Conservation (phyloP, 2,797 vertebrate genomes). For the Lepilemur septentrionalis region DNA sequence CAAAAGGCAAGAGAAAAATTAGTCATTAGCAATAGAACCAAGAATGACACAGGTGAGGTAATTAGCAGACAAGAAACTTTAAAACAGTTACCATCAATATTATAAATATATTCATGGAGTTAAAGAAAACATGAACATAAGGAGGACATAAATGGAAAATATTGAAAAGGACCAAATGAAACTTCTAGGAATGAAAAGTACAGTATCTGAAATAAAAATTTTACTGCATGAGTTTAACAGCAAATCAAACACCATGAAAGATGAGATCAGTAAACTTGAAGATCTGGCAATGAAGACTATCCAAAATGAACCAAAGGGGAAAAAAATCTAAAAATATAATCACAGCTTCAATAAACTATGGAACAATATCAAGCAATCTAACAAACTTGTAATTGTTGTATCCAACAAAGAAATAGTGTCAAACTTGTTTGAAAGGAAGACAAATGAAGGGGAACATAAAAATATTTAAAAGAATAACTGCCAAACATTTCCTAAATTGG, state of each 20-base stretch:
- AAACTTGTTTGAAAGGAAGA: neutral
- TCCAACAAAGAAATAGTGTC: neutral
- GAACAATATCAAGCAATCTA: neutral
- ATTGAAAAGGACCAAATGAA: neutral
- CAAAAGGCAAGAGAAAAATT: neutral
- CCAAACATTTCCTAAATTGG: neutral
- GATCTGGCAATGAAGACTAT: neutral
- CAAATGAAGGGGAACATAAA: neutral
- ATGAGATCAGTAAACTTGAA: neutral
- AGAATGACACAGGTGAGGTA: neutral
- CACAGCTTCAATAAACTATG: neutral
- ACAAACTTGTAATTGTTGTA: neutral
- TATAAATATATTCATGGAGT: neutral
- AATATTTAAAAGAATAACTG: neutral
- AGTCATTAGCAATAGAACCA: neutral
- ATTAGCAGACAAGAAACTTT: neutral
- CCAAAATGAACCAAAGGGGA: neutral
- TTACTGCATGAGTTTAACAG: neutral
- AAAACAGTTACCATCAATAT: neutral
- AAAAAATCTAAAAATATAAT: neutral
- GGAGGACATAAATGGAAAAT: neutral
- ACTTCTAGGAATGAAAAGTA: neutral
- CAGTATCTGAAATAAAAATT: neutral
- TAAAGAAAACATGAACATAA: neutral
- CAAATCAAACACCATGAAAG: neutral